Conservation (phyloP, 2,888 invertebrate species). For the Diaperis boleti region DNA sequence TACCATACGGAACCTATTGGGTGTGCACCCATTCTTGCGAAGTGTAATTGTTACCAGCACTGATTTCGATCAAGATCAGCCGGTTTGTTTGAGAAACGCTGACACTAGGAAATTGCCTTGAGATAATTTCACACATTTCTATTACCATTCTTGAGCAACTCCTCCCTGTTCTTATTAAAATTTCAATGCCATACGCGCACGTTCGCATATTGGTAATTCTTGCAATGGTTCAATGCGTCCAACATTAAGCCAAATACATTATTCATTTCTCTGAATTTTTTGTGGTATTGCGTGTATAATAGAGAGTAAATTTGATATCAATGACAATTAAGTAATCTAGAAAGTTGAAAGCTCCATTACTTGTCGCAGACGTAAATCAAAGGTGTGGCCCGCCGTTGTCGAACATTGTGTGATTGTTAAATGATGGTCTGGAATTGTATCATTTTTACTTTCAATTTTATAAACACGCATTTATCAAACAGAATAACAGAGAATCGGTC, state of each 20-base stretch:
- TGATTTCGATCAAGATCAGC: constrained; percentile 42
- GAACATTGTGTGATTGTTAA: constrained; percentile 29
- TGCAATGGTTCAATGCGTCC: background rate
- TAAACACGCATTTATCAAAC: constrained; percentile 1
- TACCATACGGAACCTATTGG: constrained; percentile 11
- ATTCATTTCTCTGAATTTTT: constrained; percentile 14
- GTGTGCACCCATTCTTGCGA: constrained; percentile 4
- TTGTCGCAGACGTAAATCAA: constrained; percentile 25
- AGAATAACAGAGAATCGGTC: no score
- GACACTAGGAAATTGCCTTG: constrained; percentile 44
- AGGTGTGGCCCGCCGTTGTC: constrained; percentile 39
- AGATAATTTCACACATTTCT: constrained; percentile 39
- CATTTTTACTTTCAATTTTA: constrained; percentile 46
- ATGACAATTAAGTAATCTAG: constrained; percentile 28
- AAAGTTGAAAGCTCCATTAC: constrained; percentile 35
- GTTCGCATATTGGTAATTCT: constrained; percentile 25
- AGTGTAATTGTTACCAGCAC: constrained; percentile 3
- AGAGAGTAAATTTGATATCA: constrained; percentile 7
- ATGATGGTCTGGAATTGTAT: background rate
- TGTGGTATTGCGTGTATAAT: background rate
- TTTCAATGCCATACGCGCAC: constrained; percentile 42
- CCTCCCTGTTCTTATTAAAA: constrained; percentile 43
- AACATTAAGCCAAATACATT: constrained; percentile 17
- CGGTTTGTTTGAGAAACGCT: constrained; percentile 37
- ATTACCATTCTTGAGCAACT: constrained; percentile 37